Evolutionary conservation across 2,888 invertebrate genomes (phyloP), one percentile per base, ranked within the genome.

Genomic region (Thecocarcelia acutangulata): DNA sequence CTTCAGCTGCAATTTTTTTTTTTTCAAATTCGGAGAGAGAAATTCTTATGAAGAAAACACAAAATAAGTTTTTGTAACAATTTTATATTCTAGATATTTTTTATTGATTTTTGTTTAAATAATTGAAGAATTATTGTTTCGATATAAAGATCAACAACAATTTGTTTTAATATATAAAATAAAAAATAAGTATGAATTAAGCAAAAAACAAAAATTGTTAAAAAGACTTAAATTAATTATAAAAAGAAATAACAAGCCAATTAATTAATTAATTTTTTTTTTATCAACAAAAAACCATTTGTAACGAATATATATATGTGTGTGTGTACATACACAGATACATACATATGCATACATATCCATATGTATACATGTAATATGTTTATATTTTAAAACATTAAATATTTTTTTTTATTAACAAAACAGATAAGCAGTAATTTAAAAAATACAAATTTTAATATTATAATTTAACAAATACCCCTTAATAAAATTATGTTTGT

Each of bases 61-160:
- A 33, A 33, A 6, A 8, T 64, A n/a, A n/a, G n/a, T 80, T 61
- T 77, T 77, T 56, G 69, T 77, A 81, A 81, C 81, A 81, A 81
- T 81, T 81, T 82, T 74, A 70, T 82, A 78, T 82, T 82, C 70
- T 82, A 78, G 74, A 78, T 75, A 61, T 28, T 52, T 70, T 73
- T 79, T 72, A 78, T 78, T 72, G 42, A n/a, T 78, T 78, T 63
- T 56, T 63, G 44, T 73, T 68, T 54, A 37, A 66, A 70, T 78
- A 42, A 61, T 66, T 80, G 33, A 78, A 82, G 82, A 78, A 78
- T 78, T 78, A 78, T 82, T 82, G 78, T 72, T 78, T 74, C 82
- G 75, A 75, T 78, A 78, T 66, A 82, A 82, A 82, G 64, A 59
- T 73, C 54, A 75, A 82, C 54, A 82, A 75, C 61, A 82, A 21